These are phyloP conservation scores for Leguminivora glycinivorella DNA, from an alignment of 1,140 invertebrate species.

Conservation along the genomic window DNA sequence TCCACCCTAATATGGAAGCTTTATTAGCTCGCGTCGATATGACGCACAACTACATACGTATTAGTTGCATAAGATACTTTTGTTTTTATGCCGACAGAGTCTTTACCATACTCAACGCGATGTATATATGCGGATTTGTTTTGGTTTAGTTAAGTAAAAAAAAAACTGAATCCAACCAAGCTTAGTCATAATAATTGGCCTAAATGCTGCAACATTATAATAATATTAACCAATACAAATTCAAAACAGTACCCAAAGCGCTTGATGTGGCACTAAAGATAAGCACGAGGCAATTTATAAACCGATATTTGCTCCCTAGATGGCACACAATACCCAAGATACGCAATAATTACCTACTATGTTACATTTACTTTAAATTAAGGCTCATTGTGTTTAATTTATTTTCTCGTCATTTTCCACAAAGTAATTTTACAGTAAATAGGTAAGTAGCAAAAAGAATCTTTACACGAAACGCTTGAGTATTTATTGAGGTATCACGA, in stretches of 20 bases:
- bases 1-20: not conserved
- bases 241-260: not conserved
- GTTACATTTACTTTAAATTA: slow-evolving; percentile 6
- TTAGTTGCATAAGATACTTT: not conserved
- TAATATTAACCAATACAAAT: slow-evolving; percentile 4
- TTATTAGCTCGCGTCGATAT: not conserved
- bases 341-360: slow-evolving; percentile 23
- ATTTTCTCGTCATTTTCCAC: not conserved
- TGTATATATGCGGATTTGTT: no score
- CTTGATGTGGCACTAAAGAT: slow-evolving; percentile 10
- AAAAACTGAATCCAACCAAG: no score
- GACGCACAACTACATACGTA: not conserved
- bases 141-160: no score
- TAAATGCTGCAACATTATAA: not conserved
- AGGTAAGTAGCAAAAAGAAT: not conserved
- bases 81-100: not conserved
- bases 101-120: no score
- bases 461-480: not conserved
- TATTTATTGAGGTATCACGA: not conserved
- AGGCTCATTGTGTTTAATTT: slow-evolving; percentile 4
- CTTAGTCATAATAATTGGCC: not conserved
- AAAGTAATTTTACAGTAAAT: not conserved
- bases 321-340: slow-evolving; percentile 20
- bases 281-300: slow-evolving; percentile 15
- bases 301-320: slow-evolving; percentile 17